Conservation (phyloP, 2,797 vertebrate genomes). For the Acrocephalus scirpaceus region DNA sequence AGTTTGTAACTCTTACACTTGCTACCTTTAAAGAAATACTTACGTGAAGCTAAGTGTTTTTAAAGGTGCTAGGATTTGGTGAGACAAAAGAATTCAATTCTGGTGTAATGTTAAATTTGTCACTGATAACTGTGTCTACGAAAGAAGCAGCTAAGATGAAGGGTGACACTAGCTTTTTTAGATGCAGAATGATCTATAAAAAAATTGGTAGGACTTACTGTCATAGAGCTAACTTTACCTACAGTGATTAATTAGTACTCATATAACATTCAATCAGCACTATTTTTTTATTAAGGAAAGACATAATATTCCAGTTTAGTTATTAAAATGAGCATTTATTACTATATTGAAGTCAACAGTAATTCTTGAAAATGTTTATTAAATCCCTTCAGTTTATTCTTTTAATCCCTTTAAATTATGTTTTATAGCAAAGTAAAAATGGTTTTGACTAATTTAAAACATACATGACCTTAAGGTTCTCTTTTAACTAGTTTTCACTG, state of each 20-base stretch:
- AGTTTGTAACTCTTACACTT: neutral
- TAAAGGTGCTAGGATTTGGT: neutral
- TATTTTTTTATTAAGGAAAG: conserved; percentile 65
- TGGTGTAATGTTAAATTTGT: neutral
- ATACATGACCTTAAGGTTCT: neutral
- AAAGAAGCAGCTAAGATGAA: neutral
- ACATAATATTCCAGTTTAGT: conserved; percentile 71
- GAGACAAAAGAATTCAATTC: neutral
- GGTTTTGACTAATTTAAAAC: neutral
- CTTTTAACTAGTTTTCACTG: neutral
- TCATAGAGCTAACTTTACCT: conserved; percentile 61
- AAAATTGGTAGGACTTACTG: conserved; percentile 37
- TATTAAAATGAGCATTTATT: conserved; percentile 62
- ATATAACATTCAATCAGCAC: conserved; percentile 55
- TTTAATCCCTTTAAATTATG: conserved; percentile 16
- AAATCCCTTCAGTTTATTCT: conserved; percentile 45
- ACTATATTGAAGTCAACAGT: conserved; percentile 54
- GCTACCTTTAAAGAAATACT: neutral
- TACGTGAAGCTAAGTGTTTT: neutral
- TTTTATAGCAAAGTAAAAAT: neutral
- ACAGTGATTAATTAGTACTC: conserved; percentile 71
- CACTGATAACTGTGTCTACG: neutral
- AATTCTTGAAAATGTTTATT: conserved; percentile 67
- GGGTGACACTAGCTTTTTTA: neutral
- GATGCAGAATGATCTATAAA: neutral